phyloP scores from a whole-genome alignment of 2,797 vertebrate species.

The Gallinago stenura region DNA sequence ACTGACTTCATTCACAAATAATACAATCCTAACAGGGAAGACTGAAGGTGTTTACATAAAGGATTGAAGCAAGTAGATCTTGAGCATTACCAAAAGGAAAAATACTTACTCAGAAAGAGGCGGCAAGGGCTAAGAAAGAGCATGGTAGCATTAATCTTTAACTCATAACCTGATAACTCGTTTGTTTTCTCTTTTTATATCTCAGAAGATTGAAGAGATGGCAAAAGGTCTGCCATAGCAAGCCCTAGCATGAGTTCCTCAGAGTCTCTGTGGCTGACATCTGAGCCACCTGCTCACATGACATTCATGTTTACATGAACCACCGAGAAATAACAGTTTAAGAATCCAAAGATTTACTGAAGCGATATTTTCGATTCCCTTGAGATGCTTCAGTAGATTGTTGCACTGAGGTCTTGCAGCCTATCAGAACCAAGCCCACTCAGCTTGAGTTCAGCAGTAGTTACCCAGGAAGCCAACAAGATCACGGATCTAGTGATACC shows the following conservation, averaged over 20 bases:
- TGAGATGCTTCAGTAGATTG: background rate
- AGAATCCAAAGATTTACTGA: background rate
- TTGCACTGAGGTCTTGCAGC: background rate
- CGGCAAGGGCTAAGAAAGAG: background rate
- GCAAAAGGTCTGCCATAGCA: background rate
- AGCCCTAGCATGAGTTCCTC: background rate
- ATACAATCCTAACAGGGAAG: background rate
- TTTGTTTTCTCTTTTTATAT: background rate
- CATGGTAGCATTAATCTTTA: background rate
- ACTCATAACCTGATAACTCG: background rate
- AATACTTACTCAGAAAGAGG: background rate
- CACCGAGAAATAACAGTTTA: background rate
- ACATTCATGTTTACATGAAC: background rate
- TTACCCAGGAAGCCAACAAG: background rate
- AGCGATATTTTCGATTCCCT: background rate
- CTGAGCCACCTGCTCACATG: background rate
- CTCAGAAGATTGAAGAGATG: background rate
- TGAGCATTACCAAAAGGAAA: background rate
- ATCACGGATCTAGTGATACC: background rate
- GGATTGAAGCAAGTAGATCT: background rate
- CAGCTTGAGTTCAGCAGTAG: background rate
- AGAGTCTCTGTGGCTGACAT: background rate
- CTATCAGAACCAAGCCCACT: background rate
- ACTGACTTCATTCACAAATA: background rate
- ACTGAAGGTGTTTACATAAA: background rate